Conservation (phyloP, 2,888 invertebrate species). For the Drosophila ochracea region DNA sequence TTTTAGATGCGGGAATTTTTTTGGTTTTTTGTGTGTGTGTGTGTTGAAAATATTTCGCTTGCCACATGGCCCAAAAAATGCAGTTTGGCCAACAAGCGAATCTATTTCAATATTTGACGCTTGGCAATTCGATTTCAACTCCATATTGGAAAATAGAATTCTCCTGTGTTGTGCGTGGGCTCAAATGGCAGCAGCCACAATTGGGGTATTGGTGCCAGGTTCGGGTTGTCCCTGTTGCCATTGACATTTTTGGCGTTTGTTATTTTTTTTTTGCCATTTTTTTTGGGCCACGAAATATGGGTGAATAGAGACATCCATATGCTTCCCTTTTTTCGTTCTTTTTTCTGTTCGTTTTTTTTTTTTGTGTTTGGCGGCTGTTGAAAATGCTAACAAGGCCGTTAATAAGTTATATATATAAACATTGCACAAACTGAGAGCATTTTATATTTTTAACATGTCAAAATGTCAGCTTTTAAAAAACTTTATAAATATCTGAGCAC, state of each 20-base stretch:
- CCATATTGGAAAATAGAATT: conserved; percentile 15
- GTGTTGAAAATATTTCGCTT: conserved; percentile 36
- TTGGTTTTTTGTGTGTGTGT: not conserved
- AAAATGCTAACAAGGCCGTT: conserved; percentile 26
- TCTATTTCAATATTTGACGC: conserved; percentile 28
- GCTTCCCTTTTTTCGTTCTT: not conserved
- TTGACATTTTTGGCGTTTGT: conserved; percentile 40
- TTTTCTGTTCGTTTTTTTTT: not conserved
- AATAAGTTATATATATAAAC: conserved; percentile 28
- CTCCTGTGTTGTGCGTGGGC: conserved; percentile 38
- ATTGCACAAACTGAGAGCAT: not conserved
- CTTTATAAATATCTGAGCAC: conserved; percentile 6
- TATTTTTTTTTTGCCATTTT: not conserved
- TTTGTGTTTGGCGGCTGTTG: not conserved
- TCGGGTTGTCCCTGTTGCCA: conserved; percentile 54
- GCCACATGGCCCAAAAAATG: conserved; percentile 44
- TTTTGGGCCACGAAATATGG: conserved; percentile 12
- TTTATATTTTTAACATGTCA: conserved; percentile 3
- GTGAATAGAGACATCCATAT: conserved; percentile 12
- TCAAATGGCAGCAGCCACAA: conserved; percentile 1
- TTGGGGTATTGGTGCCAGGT: conserved; percentile 34
- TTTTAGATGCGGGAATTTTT: conserved; percentile 42
- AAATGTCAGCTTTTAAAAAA: conserved; percentile 21
- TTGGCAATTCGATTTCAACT: conserved; percentile 34
- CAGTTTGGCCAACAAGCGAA: conserved; percentile 14